Conservation (phyloP, 2,888 invertebrate genomes). For the Luffia ferchaultella region DNA sequence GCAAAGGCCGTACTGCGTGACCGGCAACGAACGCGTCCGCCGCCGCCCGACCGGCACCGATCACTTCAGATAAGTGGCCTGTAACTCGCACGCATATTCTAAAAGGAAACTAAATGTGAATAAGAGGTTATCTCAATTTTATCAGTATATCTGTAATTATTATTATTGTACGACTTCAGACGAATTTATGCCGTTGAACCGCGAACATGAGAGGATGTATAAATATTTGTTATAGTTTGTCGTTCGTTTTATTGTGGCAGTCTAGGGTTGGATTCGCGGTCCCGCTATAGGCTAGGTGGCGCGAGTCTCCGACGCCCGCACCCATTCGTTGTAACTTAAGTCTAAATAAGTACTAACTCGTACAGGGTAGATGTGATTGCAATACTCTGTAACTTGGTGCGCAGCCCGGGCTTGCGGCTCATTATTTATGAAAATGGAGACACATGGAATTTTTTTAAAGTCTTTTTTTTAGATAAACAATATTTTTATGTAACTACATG, state of each 20-base stretch:
- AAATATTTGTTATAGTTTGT: constrained; percentile 48
- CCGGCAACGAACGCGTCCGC: neutral
- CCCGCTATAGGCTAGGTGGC: constrained; percentile 62
- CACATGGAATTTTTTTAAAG: no score
- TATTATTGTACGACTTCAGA: constrained; percentile 51
- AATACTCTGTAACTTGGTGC: constrained; percentile 55
- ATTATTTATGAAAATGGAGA: neutral
- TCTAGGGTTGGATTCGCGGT: constrained; percentile 52
- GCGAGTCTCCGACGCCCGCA: constrained; percentile 18
- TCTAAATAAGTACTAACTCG: constrained; percentile 57
- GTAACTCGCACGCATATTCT: constrained; percentile 54
- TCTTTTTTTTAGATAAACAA: no score
- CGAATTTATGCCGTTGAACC: constrained; percentile 48
- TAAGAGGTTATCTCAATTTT: constrained; percentile 59
- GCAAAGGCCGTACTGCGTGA: no score
- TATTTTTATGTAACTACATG: no score
- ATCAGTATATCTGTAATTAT: constrained; percentile 47
- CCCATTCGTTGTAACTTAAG: constrained; percentile 23
- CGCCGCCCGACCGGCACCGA: neutral
- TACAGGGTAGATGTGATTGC: constrained; percentile 63
- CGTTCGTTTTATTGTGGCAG: constrained; percentile 53
- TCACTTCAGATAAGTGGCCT: constrained; percentile 33
- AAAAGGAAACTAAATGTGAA: constrained; percentile 50
- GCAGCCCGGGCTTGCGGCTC: constrained; percentile 24
- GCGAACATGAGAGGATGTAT: constrained; percentile 32